phyloP scores from a whole-genome alignment of 2,113 vertebrate genomes.

The Hyperopisus bebe region DNA sequence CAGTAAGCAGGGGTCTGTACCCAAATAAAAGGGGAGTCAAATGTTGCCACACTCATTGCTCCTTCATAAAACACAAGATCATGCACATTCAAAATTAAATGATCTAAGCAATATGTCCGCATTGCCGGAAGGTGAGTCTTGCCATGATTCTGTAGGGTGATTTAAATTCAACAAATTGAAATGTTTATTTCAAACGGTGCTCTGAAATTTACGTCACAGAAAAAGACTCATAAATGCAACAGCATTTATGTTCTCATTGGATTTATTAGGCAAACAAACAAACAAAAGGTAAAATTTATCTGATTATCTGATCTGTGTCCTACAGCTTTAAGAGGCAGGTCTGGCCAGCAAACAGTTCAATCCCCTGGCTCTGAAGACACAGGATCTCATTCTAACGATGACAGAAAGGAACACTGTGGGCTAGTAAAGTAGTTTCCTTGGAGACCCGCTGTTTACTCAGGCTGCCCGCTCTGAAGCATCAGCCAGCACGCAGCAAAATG shows the following conservation, averaged over 20 bases:
- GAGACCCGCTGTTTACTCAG: slow-evolving; percentile 7
- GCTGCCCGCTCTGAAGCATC: background rate
- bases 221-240: background rate
- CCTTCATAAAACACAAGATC: background rate
- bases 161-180: background rate
- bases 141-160: background rate
- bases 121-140: background rate
- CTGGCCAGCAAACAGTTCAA: background rate
- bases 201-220: background rate
- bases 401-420: slow-evolving; percentile 14
- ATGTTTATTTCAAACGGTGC: background rate
- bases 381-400: slow-evolving; percentile 9
- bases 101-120: background rate
- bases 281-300: background rate
- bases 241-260: background rate
- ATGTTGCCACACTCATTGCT: background rate
- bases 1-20: background rate
- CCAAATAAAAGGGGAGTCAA: background rate
- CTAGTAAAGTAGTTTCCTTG: slow-evolving; percentile 9
- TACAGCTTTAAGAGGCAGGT: background rate
- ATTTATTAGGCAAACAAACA: background rate
- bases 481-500: background rate
- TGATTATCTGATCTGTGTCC: background rate
- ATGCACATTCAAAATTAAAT: background rate
- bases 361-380: slow-evolving; percentile 9